Percentiles rank a stretch among this genome's conserved stretches.
These are phyloP conservation scores for Harpagoxenus sublaevis DNA, from an alignment of 2,888 invertebrate species.

Conservation along the genomic window DNA sequence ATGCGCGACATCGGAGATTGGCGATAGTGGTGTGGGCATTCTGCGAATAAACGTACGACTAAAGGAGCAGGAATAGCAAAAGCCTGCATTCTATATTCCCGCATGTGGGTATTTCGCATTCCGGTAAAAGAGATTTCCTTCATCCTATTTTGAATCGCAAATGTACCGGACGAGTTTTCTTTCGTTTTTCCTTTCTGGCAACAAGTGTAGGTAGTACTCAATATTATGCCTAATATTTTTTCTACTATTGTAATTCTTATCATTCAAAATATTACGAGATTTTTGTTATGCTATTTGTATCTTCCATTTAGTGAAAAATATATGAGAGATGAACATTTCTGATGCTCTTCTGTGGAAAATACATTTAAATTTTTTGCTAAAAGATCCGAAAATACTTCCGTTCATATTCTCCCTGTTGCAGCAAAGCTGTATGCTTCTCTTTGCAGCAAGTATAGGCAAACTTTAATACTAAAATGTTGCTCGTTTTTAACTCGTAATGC, in stretches of 20 bases:
- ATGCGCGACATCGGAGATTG: slow-evolving; percentile 15
- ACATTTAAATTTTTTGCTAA: not conserved
- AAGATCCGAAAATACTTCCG: not conserved
- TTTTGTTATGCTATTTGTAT: not conserved
- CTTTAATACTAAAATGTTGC: slow-evolving; percentile 8
- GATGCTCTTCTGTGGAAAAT: not conserved
- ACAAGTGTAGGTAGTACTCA: slow-evolving; percentile 26
- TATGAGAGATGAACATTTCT: not conserved
- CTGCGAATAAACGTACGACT: slow-evolving; percentile 14
- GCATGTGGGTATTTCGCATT: slow-evolving; percentile 37
- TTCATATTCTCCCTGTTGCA: not conserved
- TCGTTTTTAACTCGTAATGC: slow-evolving; percentile 31
- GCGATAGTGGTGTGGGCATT: not conserved
- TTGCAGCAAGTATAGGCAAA: not conserved
- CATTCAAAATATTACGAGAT: not conserved
- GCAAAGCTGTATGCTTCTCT: not conserved
- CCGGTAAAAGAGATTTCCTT: slow-evolving; percentile 52
- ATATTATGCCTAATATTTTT: slow-evolving; percentile 2
- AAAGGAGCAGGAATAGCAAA: slow-evolving; percentile 14
- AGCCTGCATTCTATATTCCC: slow-evolving; percentile 37
- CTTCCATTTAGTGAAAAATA: not conserved
- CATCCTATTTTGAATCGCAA: slow-evolving; percentile 46
- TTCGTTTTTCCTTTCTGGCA: slow-evolving; percentile 19
- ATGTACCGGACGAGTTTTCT: slow-evolving; percentile 41
- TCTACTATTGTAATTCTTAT: not conserved